A percentile compares a stretch with the other conserved stretches of the same genome.
phyloP scores from a whole-genome alignment of 2,888 invertebrate species.

The Caenorhabditis sp. region DNA sequence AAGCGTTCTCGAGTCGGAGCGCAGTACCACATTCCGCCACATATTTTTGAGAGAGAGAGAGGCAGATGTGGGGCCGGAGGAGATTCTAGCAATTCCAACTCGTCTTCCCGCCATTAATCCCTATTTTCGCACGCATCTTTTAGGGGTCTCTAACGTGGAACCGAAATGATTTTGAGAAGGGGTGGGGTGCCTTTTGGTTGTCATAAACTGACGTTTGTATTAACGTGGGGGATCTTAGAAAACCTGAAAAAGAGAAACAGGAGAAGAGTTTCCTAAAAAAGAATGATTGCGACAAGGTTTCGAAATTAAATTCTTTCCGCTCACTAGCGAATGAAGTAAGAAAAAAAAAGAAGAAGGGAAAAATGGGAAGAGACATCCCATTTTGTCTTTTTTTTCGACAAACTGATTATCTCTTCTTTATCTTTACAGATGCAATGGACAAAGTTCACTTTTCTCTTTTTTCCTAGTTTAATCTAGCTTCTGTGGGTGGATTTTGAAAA shows the following conservation, averaged over 20 bases:
- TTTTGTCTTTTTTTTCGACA: constrained; percentile 21
- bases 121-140: constrained; percentile 64
- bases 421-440: constrained; percentile 20
- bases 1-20: constrained; percentile 53
- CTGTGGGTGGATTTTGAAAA: too few relatives aligned
- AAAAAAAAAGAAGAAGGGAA: constrained; percentile 3
- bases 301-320: constrained; percentile 52
- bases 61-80: not conserved
- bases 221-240: constrained; percentile 25
- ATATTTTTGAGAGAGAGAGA: constrained; percentile 21
- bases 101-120: constrained; percentile 54
- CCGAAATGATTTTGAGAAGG: constrained; percentile 40
- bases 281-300: constrained; percentile 34
- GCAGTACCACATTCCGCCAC: constrained; percentile 52
- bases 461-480: too few relatives aligned
- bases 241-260: not conserved
- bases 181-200: constrained; percentile 1
- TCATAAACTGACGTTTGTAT: constrained; percentile 49
- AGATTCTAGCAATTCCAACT: constrained; percentile 32
- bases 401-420: constrained; percentile 31
- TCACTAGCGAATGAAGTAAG: constrained; percentile 38
- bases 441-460: constrained; percentile 13
- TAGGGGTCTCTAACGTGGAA: constrained; percentile 61
- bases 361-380: not conserved
- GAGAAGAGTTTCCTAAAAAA: constrained; percentile 2